These are phyloP conservation scores for Procambarus virginalis DNA, from an alignment of 1,140 invertebrate genomes.

Conservation along the genomic window DNA sequence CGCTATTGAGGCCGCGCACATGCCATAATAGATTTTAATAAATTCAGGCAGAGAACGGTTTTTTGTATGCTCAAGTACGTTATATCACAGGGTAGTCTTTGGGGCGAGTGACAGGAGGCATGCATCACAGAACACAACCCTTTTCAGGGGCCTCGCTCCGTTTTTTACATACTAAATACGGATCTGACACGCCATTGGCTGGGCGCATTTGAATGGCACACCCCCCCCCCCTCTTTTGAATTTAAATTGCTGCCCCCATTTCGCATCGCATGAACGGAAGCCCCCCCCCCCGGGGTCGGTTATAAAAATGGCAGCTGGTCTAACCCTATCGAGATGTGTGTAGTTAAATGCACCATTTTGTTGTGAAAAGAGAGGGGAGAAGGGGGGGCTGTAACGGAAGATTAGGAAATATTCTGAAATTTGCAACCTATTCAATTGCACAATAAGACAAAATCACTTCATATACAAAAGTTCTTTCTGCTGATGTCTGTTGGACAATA, in stretches of 20 bases:
- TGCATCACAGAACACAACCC: slow-evolving; percentile 24
- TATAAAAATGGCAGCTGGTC: slow-evolving; percentile 45
- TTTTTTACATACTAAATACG: slow-evolving; percentile 45
- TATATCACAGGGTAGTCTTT: slow-evolving; percentile 21
- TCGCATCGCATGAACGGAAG: background rate
- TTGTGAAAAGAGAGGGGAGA: background rate
- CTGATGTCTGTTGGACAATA: too few relatives aligned
- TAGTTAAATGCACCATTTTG: slow-evolving; percentile 14
- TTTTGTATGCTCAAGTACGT: slow-evolving; percentile 25
- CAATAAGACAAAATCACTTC: too few relatives aligned
- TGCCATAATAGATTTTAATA: slow-evolving; percentile 53
- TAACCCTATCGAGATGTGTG: background rate
- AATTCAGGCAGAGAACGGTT: slow-evolving; percentile 28
- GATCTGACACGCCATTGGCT: slow-evolving; percentile 47
- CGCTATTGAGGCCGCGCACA: slow-evolving; percentile 32
- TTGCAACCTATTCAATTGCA: too few relatives aligned
- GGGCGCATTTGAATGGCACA: slow-evolving; percentile 36
- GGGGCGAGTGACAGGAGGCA: slow-evolving; percentile 20
- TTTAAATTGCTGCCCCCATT: slow-evolving; percentile 19
- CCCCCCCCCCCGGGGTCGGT: background rate
- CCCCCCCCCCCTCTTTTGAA: slow-evolving; percentile 33
- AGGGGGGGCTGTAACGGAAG: too few relatives aligned
- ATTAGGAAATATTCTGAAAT: too few relatives aligned
- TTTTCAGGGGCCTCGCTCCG: background rate
- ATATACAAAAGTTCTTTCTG: too few relatives aligned